These are phyloP conservation scores for Peromyscus eremicus DNA, from an alignment of 2,797 vertebrate species.

Conservation along the genomic window DNA sequence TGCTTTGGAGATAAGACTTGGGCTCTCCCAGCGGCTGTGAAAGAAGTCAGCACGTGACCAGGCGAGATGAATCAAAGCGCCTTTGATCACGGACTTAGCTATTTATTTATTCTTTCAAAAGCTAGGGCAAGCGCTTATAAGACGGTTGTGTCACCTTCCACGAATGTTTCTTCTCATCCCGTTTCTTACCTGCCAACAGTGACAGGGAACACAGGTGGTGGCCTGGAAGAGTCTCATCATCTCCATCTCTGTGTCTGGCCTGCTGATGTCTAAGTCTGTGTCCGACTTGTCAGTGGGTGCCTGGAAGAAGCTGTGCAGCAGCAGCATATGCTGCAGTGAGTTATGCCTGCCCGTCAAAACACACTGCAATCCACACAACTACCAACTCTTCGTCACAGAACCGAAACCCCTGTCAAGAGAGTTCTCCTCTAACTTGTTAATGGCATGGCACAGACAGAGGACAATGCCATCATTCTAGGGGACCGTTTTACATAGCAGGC, in stretches of 20 bases:
- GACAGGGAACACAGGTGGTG: rapidly evolving
- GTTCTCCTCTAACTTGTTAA: conserved; percentile 83
- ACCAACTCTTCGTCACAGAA: conserved; percentile 80
- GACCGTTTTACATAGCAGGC: conserved; percentile 76
- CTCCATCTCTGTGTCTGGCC: conserved; percentile 22
- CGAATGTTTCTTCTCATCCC: conserved; percentile 33
- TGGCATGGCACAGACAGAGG: conserved; percentile 75
- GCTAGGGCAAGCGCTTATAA: conserved; percentile 46
- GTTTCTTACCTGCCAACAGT: conserved; percentile 41
- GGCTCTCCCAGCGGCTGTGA: not conserved
- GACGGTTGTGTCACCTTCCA: conserved; percentile 61
- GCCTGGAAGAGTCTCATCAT: not conserved
- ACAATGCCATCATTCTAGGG: conserved; percentile 80
- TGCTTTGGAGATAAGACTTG: conserved; percentile 55
- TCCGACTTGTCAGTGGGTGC: conserved; percentile 43
- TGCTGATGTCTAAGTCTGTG: not conserved
- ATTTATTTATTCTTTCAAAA: conserved; percentile 75
- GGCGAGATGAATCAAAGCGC: conserved; percentile 77
- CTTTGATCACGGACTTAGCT: conserved; percentile 82
- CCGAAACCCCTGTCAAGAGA: conserved; percentile 83
- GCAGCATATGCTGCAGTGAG: conserved; percentile 60
- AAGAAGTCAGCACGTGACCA: conserved; percentile 61
- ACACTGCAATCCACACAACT: conserved; percentile 75
- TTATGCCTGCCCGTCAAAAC: conserved; percentile 79
- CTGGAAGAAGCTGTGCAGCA: conserved; percentile 24